Percentiles rank a stretch among this genome's conserved stretches.
phyloP scores from a whole-genome alignment of 2,113 vertebrate genomes.

The Platichthys stellatus region DNA sequence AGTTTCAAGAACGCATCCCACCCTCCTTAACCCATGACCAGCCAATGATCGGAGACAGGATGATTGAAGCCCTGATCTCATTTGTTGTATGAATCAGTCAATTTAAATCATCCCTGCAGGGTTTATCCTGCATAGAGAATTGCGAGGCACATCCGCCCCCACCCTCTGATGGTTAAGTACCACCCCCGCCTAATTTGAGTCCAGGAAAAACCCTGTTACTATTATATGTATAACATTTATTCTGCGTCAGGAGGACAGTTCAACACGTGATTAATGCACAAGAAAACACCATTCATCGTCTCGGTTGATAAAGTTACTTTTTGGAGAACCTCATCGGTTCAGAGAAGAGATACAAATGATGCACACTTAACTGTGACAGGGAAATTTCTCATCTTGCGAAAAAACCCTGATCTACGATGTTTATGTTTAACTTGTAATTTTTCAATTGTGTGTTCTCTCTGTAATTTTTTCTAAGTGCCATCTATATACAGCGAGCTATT shows the following conservation, averaged over 20 bases:
- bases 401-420: conserved; percentile 14
- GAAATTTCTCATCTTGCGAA: background rate
- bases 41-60: too few relatives aligned
- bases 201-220: background rate
- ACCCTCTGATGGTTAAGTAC: background rate
- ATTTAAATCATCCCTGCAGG: too few relatives aligned
- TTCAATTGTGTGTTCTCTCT: background rate
- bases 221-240: conserved; percentile 1
- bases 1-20: too few relatives aligned
- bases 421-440: background rate
- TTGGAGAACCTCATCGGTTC: conserved; percentile 8
- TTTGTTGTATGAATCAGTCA: too few relatives aligned
- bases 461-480: background rate
- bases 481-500: background rate
- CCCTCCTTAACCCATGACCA: too few relatives aligned
- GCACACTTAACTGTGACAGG: background rate
- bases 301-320: conserved; percentile 9
- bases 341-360: conserved; percentile 11
- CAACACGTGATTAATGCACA: conserved; percentile 17
- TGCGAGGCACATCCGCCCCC: too few relatives aligned
- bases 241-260: conserved; percentile 1
- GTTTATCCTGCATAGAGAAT: background rate
- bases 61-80: too few relatives aligned
- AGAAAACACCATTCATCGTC: conserved; percentile 8
- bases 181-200: too few relatives aligned